A percentile compares a stretch with the other conserved stretches of the same genome.
Conservation (phyloP, 2,113 vertebrate genomes). For the Pterocles orientalis region DNA sequence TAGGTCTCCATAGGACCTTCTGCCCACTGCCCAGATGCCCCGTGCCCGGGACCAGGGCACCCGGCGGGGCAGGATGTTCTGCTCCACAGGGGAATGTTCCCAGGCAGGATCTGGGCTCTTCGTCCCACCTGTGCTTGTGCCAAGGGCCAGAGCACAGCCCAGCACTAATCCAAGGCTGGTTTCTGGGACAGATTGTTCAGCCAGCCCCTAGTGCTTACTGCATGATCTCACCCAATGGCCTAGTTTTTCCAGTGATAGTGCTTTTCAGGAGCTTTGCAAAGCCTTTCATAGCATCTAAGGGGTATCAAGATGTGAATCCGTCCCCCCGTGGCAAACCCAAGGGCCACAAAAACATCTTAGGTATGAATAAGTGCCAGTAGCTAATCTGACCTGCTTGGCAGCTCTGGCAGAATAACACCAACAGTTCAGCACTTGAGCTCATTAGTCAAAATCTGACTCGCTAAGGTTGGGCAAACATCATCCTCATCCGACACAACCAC, state of each 20-base stretch:
- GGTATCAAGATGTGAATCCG: background rate
- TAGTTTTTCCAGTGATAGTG: conserved; percentile 58
- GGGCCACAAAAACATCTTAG: background rate
- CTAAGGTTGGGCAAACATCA: conserved; percentile 21
- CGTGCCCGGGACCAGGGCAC: fast-evolving
- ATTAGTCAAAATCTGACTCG: conserved; percentile 32
- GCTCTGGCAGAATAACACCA: conserved; percentile 2
- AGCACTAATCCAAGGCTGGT: conserved; percentile 46
- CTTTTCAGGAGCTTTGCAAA: conserved; percentile 59
- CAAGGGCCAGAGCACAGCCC: conserved; percentile 40
- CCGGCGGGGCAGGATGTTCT: background rate
- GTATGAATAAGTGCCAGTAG: background rate
- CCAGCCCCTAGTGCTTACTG: conserved; percentile 61
- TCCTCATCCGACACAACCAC: background rate
- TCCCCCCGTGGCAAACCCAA: background rate
- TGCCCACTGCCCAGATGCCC: background rate
- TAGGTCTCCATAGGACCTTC: background rate
- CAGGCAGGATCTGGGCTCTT: conserved; percentile 22
- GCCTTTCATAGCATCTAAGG: background rate
- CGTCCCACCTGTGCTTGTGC: conserved; percentile 24
- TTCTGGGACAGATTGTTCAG: conserved; percentile 66
- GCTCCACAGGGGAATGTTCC: background rate
- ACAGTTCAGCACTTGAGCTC: background rate
- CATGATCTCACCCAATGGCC: conserved; percentile 63
- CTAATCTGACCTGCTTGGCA: conserved; percentile 16